A percentile compares a stretch with the other conserved stretches of the same genome.
Evolutionary conservation across 2,888 invertebrate genomes (phyloP).

Genomic region (Hetaerina titia): DNA sequence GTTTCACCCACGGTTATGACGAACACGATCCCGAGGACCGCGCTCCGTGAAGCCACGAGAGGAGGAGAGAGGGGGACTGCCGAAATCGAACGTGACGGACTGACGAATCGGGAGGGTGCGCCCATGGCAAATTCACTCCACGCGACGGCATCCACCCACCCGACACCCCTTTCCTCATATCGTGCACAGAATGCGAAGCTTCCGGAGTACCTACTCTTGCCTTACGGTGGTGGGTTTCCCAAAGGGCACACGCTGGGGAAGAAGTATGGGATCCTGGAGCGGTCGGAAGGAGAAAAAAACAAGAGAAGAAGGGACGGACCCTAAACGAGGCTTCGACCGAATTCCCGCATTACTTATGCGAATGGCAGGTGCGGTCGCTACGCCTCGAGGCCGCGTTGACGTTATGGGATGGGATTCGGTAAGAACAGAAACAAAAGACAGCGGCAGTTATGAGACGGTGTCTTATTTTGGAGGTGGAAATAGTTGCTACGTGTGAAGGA

Average conservation of each 20-base stretch:
- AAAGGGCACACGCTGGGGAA: neutral
- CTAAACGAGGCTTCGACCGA: neutral
- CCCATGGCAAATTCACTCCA: slow-evolving; percentile 36
- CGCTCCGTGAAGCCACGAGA: neutral
- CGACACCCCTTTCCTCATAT: slow-evolving; percentile 10
- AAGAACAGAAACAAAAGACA: neutral
- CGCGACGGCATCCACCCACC: neutral
- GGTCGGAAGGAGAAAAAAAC: neutral
- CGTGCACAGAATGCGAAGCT: neutral
- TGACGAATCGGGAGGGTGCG: neutral
- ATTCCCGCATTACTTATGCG: neutral
- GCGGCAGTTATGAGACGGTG: neutral
- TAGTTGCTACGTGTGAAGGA: neutral
- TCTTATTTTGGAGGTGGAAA: neutral
- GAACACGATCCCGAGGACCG: neutral
- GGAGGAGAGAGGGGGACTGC: neutral
- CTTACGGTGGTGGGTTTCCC: slow-evolving; percentile 32
- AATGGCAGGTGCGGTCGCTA: neutral
- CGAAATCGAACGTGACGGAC: neutral
- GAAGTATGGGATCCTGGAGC: neutral
- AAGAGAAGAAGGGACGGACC: neutral
- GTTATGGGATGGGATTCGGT: neutral
- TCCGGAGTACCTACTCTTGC: neutral
- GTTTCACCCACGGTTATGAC: neutral
- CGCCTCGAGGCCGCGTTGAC: neutral